These are phyloP conservation scores for Sebastiscus tertius DNA, from an alignment of 2,797 vertebrate species.

Conservation along the genomic window DNA sequence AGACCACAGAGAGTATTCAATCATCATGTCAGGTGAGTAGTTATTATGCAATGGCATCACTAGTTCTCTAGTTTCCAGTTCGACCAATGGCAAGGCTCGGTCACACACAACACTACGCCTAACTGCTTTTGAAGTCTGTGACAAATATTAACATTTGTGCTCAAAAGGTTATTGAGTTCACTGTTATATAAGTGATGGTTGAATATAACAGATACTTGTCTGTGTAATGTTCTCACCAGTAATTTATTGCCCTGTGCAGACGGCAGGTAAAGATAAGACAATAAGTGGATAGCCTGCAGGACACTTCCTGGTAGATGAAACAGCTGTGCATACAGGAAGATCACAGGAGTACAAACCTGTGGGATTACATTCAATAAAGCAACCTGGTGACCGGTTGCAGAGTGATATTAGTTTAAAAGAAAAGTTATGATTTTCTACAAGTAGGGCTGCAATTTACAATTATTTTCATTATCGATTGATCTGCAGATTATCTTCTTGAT, in stretches of 20 bases:
- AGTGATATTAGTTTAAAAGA: not conserved
- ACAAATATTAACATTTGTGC: not conserved
- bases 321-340: not conserved
- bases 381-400: not conserved
- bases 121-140: not conserved
- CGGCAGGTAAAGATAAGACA: conserved; percentile 10
- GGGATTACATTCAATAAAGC: not conserved
- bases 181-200: too few relatives aligned
- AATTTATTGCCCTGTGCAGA: not conserved
- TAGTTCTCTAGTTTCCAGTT: not conserved
- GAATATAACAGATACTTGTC: not conserved
- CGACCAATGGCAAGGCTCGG: not conserved
- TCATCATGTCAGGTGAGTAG: not conserved
- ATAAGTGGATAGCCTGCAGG: conserved; percentile 34
- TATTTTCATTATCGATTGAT: too few relatives aligned
- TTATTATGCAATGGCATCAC: not conserved
- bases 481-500: not conserved
- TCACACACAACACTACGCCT: not conserved
- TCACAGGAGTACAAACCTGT: not conserved
- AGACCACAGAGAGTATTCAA: not conserved
- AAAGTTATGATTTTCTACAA: not conserved
- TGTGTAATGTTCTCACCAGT: not conserved
- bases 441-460: too few relatives aligned
- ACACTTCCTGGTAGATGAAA: conserved; percentile 39
- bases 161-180: not conserved